These are phyloP conservation scores for Rattus norvegicus DNA, from an alignment of 2,113 vertebrate species.

Conservation along the genomic window GRCr8 NC_086024.1:107940501-107941000, in stretches of 20 bases:
- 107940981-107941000: too few species aligned
- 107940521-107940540: neutral
- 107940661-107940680: too few species aligned
- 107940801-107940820: neutral
- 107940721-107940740: neutral
- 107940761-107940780: too few species aligned
- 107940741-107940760: too few species aligned
- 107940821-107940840: neutral
- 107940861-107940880: neutral
- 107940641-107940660: fast-evolving
- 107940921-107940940: neutral
- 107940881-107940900: neutral
- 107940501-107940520: fast-evolving
- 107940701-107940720: neutral
- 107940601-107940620: neutral
- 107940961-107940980: too few species aligned
- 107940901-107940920: neutral
- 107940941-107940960: too few species aligned
- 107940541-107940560: neutral
- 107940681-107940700: neutral
- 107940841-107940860: neutral
- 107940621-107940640: neutral
- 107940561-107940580: neutral
- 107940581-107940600: neutral
- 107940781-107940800: neutral